Evolutionary conservation across 2,797 vertebrate genomes (phyloP).

Genomic region (Anguilla pacifica): DNA sequence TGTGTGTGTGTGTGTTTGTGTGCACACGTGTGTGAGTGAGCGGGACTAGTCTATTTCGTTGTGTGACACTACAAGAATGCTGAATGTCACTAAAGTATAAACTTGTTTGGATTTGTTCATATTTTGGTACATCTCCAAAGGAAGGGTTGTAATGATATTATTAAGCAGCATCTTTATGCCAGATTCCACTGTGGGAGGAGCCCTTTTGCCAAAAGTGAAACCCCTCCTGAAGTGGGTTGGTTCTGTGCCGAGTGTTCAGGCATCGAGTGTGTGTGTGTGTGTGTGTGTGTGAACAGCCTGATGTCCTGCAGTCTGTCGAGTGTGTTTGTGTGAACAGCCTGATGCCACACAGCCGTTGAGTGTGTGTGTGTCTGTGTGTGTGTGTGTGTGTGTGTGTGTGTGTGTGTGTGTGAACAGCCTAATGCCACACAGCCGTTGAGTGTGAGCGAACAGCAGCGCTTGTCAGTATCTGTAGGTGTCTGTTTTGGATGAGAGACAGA

Average conservation of each 20-base stretch:
- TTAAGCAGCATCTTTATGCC: not conserved
- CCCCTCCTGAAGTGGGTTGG: not conserved
- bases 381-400: too few species aligned
- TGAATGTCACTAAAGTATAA: not conserved
- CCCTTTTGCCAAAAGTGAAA: not conserved
- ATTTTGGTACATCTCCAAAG: not conserved
- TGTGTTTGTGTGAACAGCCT: too few species aligned
- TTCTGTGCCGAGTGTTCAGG: not conserved
- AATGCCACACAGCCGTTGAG: not conserved
- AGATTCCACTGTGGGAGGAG: too few species aligned
- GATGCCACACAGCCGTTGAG: too few species aligned
- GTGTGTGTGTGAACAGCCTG: too few species aligned
- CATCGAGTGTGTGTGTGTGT: too few species aligned
- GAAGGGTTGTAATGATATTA: not conserved
- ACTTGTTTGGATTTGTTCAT: not conserved
- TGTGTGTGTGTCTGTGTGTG: too few species aligned
- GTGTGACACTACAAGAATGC: not conserved
- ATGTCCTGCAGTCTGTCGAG: too few species aligned
- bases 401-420: too few species aligned
- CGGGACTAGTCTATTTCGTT: not conserved
- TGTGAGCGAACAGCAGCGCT: not conserved
- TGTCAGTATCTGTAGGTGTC: constrained; percentile 7
- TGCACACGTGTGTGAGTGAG: not conserved
- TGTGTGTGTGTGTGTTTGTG: not conserved
- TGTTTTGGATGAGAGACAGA: not conserved